A percentile compares a stretch with the other conserved stretches of the same genome.
Conservation (phyloP, 2,113 vertebrate genomes). For the Pseudolaguvia tuberculata region DNA sequence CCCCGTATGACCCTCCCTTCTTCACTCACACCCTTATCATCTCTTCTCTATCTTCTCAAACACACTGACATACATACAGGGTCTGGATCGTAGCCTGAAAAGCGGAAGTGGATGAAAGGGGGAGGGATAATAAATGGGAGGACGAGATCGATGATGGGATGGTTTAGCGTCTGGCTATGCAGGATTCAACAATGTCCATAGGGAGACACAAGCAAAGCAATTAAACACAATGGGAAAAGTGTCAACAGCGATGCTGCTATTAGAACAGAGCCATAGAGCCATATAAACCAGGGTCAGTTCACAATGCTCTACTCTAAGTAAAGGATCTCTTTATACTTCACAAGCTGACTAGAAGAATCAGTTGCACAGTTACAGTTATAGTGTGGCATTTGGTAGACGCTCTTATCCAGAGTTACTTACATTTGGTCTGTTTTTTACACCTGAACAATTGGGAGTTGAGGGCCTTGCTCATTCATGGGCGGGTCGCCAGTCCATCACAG, state of each 20-base stretch:
- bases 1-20: constrained; percentile 49
- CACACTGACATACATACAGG: constrained; percentile 35
- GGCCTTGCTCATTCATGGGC: too few species aligned
- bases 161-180: constrained; percentile 38
- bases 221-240: neutral
- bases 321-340: constrained; percentile 8
- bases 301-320: neutral
- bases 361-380: neutral
- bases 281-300: neutral
- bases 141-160: constrained; percentile 54
- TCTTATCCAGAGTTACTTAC: too few species aligned
- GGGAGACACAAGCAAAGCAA: constrained; percentile 26
- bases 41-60: constrained; percentile 21
- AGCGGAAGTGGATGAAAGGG: constrained; percentile 36
- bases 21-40: constrained; percentile 40
- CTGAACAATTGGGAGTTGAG: too few species aligned
- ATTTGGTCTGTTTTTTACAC: too few species aligned
- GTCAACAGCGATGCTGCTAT: neutral
- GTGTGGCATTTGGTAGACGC: too few species aligned
- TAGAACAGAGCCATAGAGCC: constrained; percentile 8
- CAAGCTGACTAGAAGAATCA: neutral
- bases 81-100: constrained; percentile 25
- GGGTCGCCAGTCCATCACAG: too few species aligned
- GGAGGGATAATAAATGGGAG: constrained; percentile 46
- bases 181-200: constrained; percentile 30